These are phyloP conservation scores for Taxidea taxus DNA, from an alignment of 2,113 vertebrate genomes.

Conservation along the genomic window DNA sequence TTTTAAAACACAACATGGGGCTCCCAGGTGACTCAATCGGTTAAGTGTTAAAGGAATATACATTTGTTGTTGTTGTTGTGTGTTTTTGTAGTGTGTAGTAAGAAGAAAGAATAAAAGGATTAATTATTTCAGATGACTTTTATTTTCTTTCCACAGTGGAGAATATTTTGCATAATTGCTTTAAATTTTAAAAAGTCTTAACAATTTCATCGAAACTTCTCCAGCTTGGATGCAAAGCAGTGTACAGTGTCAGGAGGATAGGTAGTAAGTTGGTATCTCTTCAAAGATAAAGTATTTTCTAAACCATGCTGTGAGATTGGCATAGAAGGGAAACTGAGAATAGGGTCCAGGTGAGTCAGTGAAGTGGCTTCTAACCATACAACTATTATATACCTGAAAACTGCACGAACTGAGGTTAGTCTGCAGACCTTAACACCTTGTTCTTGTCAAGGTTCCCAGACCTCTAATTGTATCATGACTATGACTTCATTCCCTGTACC, in stretches of 20 bases:
- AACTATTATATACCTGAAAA: not conserved
- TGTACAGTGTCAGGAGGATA: not conserved
- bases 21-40: not conserved
- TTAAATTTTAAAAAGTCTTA: constrained; percentile 4
- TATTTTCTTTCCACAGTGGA: not conserved
- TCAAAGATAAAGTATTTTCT: constrained; percentile 52
- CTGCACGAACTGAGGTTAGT: not conserved
- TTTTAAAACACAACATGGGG: not conserved
- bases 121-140: not conserved
- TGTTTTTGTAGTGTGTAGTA: not conserved
- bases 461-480: not conserved
- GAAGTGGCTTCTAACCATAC: not conserved
- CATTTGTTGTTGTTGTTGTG: not conserved
- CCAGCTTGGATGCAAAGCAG: not conserved
- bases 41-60: not conserved
- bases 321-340: not conserved
- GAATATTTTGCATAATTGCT: not conserved
- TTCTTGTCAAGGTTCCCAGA: constrained; percentile 29
- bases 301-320: not conserved
- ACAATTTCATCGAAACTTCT: not conserved
- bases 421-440: constrained; percentile 12
- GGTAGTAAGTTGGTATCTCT: not conserved
- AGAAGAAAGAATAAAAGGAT: not conserved
- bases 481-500: not conserved
- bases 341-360: not conserved